Conservation (phyloP, 2,888 invertebrate species). For the Punctoribates punctum region DNA sequence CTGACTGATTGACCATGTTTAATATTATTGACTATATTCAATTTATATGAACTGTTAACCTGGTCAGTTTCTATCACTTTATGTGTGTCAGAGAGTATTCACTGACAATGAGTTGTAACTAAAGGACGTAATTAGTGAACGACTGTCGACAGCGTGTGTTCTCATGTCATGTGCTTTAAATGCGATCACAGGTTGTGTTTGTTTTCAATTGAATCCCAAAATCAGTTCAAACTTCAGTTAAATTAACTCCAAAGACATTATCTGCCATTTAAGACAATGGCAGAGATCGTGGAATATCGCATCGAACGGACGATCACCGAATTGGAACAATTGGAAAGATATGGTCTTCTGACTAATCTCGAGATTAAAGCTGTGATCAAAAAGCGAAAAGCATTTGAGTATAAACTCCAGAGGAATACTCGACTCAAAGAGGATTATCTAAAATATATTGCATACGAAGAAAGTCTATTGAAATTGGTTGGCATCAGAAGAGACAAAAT, state of each 20-base stretch:
- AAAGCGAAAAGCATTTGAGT: conserved; percentile 68
- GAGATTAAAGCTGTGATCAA: conserved; percentile 66
- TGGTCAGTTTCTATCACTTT: no score
- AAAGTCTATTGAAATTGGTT: conserved; percentile 65
- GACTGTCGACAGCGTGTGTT: no score
- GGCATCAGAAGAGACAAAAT: conserved; percentile 60
- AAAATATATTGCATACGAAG: conserved; percentile 65
- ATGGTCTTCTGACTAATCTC: conserved; percentile 65
- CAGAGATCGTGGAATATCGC: conserved; percentile 72
- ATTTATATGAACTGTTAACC: no score
- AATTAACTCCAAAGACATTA: background rate
- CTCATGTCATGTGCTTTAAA: no score
- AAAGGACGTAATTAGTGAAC: no score
- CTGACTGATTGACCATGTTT: no score
- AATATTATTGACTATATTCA: no score
- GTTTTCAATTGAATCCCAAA: no score
- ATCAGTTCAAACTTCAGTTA: background rate
- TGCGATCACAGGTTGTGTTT: no score
- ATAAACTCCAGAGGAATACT: conserved; percentile 65
- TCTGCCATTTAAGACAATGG: conserved; percentile 59
- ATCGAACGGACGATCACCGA: conserved; percentile 75
- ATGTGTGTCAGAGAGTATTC: no score
- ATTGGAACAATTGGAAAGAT: conserved; percentile 72
- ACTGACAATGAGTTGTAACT: no score
- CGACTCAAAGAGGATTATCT: conserved; percentile 69